These are phyloP conservation scores for Cephalopterus ornatus DNA, from an alignment of 2,113 vertebrate species.

Conservation along the genomic window DNA sequence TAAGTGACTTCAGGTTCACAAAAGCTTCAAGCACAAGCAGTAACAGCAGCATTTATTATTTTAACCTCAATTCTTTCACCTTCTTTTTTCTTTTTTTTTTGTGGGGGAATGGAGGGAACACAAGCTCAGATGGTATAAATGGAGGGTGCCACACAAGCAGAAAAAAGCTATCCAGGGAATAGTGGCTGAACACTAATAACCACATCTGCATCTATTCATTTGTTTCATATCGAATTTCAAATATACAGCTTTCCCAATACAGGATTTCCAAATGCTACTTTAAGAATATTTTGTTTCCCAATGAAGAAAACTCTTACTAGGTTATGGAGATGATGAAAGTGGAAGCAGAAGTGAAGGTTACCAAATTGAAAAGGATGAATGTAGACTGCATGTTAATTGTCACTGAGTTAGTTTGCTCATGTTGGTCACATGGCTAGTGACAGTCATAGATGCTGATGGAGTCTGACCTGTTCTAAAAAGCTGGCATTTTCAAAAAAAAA, in stretches of 20 bases:
- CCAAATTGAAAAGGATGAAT: constrained; percentile 60
- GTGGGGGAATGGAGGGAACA: accelerated
- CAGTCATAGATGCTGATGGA: constrained; percentile 56
- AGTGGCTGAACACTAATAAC: not conserved
- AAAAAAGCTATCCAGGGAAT: not conserved
- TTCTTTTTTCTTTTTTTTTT: not conserved
- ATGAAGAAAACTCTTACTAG: not conserved
- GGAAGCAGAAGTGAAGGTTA: constrained; percentile 52
- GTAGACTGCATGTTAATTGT: constrained; percentile 59
- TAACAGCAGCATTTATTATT: not conserved
- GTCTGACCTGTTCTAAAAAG: constrained; percentile 58
- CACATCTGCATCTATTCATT: not conserved
- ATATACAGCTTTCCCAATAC: not conserved
- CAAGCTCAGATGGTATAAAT: not conserved
- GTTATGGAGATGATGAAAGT: not conserved
- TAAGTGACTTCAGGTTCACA: not conserved
- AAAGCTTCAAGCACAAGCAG: not conserved
- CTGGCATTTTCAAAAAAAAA: constrained; percentile 25
- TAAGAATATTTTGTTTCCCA: not conserved
- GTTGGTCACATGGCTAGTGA: constrained; percentile 41
- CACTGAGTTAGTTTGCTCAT: constrained; percentile 32
- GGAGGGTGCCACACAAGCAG: not conserved
- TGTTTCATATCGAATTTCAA: not conserved
- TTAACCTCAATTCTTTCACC: not conserved
- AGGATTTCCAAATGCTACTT: not conserved